Evolutionary conservation across 2,797 vertebrate genomes (phyloP).

Genomic region (Podargus strigoides): DNA sequence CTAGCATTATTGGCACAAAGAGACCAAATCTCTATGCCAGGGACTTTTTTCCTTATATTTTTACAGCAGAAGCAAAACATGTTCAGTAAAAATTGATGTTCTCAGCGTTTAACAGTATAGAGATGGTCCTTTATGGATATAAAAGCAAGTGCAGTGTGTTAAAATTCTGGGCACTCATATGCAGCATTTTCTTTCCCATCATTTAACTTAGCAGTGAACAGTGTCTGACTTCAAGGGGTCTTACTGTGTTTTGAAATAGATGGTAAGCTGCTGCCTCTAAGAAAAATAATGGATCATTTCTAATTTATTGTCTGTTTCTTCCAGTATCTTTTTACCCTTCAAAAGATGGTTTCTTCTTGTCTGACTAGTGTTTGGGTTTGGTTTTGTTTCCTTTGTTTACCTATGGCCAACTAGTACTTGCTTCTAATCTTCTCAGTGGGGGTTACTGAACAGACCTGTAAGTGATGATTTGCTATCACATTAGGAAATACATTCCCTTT

Average conservation of each 20-base stretch:
- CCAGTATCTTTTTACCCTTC: background rate
- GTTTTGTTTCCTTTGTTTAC: background rate
- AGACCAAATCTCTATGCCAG: conserved; percentile 28
- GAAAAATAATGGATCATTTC: background rate
- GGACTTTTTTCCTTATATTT: background rate
- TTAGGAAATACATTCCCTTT: background rate
- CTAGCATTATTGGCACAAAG: conserved; percentile 43
- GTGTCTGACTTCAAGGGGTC: background rate
- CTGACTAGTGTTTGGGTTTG: background rate
- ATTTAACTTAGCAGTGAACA: background rate
- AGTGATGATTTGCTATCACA: background rate
- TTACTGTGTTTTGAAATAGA: background rate
- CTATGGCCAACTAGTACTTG: background rate
- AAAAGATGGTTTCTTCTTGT: background rate
- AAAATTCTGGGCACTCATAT: background rate
- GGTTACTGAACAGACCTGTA: background rate
- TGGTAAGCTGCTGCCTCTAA: background rate
- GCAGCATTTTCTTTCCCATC: background rate
- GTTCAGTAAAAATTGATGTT: background rate
- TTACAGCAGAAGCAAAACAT: conserved; percentile 11
- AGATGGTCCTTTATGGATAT: background rate
- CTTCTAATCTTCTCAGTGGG: background rate
- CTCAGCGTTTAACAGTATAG: background rate
- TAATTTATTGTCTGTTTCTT: background rate
- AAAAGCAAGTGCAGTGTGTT: background rate